These are phyloP conservation scores for Chelidonichthys spinosus DNA, from an alignment of 2,797 vertebrate genomes.

Conservation along the genomic window DNA sequence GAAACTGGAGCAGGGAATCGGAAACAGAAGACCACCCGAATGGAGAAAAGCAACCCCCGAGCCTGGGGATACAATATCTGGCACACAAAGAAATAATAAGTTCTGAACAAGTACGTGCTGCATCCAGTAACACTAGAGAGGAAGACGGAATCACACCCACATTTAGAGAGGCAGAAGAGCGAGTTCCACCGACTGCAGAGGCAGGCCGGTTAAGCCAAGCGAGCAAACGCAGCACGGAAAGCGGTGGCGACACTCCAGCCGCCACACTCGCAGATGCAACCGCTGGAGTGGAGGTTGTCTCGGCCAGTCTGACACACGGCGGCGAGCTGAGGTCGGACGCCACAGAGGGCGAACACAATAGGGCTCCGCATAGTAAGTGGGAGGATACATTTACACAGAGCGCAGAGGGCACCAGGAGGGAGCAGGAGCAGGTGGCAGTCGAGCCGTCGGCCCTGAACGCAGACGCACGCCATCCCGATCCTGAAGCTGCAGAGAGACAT, in stretches of 20 bases:
- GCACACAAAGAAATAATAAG: background rate
- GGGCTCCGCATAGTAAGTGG: constrained; percentile 43
- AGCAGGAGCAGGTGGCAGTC: constrained; percentile 47
- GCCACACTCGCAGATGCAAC: background rate
- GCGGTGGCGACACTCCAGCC: background rate
- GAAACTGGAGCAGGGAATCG: constrained; percentile 17
- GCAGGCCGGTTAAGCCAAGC: background rate
- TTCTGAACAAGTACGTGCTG: background rate
- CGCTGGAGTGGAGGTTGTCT: constrained; percentile 23
- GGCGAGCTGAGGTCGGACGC: constrained; percentile 38
- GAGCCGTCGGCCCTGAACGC: constrained; percentile 14
- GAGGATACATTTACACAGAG: constrained; percentile 52
- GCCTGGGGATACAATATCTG: background rate
- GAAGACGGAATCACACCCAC: constrained; percentile 2
- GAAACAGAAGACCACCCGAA: constrained; percentile 32
- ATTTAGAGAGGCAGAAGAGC: constrained; percentile 8
- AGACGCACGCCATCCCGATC: constrained; percentile 8
- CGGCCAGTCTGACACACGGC: background rate
- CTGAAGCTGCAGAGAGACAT: constrained; percentile 3
- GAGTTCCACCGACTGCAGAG: background rate
- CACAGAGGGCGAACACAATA: constrained; percentile 47
- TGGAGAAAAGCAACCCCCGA: constrained; percentile 4
- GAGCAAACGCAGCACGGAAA: background rate
- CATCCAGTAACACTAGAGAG: background rate
- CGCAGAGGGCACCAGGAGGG: background rate